Conservation (phyloP, 1,140 invertebrate species). For the Nephila pilipes region DNA sequence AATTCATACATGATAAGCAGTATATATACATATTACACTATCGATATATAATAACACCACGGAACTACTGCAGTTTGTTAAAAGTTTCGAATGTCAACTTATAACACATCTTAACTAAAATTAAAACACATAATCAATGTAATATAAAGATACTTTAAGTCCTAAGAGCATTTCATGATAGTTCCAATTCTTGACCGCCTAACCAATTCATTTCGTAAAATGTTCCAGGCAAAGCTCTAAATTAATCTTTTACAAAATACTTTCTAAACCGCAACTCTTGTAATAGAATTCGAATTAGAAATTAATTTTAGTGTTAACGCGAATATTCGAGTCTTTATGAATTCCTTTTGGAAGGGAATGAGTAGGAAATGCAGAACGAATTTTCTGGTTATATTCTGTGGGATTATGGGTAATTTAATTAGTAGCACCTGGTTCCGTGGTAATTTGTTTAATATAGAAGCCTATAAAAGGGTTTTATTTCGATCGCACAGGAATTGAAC, state of each 20-base stretch:
- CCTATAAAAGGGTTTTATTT: neutral
- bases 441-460: slow-evolving; percentile 27
- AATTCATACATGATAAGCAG: too few relatives aligned
- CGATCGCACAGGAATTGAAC: neutral
- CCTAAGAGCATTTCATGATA: too few relatives aligned
- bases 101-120: too few relatives aligned
- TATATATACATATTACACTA: too few relatives aligned
- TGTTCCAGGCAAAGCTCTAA: neutral
- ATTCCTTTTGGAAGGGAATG: neutral
- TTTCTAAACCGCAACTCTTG: neutral
- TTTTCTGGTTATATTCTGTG: neutral
- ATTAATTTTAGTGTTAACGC: neutral
- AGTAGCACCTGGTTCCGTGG: neutral
- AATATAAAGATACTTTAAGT: too few relatives aligned
- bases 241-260: slow-evolving; percentile 29
- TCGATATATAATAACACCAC: too few relatives aligned
- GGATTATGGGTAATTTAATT: slow-evolving; percentile 13
- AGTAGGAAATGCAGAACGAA: neutral
- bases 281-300: slow-evolving; percentile 12
- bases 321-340: slow-evolving; percentile 3
- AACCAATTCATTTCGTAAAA: neutral
- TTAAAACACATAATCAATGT: too few relatives aligned
- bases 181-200: too few relatives aligned
- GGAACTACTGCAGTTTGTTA: too few relatives aligned
- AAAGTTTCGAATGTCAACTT: too few relatives aligned